phyloP scores from a whole-genome alignment of 2,888 invertebrate genomes.

The Lysandra bellargus region DNA sequence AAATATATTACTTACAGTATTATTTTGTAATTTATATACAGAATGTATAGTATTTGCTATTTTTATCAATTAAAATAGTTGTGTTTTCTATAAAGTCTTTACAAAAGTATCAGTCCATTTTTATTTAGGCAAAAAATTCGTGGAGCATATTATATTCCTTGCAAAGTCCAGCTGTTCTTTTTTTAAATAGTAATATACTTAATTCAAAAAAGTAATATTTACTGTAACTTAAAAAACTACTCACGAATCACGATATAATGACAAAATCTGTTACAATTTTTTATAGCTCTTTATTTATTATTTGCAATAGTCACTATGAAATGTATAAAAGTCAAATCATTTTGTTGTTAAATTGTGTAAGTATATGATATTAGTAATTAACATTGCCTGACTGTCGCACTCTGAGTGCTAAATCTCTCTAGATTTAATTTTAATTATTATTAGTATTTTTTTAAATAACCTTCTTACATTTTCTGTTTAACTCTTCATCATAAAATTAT shows the following conservation, averaged over 20 bases:
- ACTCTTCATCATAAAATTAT: no score
- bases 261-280: neutral
- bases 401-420: no score
- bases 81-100: neutral
- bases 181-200: conserved; percentile 22
- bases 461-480: no score
- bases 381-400: no score
- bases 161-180: neutral
- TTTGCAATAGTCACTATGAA: no score
- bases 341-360: no score
- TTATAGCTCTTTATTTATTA: neutral
- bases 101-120: neutral
- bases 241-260: neutral
- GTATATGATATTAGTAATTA: no score
- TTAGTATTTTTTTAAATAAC: no score
- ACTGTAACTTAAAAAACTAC: conserved; percentile 10
- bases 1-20: neutral
- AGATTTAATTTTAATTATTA: no score
- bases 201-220: neutral
- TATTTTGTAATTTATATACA: neutral
- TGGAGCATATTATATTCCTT: neutral
- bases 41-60: neutral
- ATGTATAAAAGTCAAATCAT: no score
- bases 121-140: neutral
- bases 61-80: neutral